Base-by-base conservation (phyloP, 2,797 vertebrate species). In the Loriculus beryllinus region DNA sequence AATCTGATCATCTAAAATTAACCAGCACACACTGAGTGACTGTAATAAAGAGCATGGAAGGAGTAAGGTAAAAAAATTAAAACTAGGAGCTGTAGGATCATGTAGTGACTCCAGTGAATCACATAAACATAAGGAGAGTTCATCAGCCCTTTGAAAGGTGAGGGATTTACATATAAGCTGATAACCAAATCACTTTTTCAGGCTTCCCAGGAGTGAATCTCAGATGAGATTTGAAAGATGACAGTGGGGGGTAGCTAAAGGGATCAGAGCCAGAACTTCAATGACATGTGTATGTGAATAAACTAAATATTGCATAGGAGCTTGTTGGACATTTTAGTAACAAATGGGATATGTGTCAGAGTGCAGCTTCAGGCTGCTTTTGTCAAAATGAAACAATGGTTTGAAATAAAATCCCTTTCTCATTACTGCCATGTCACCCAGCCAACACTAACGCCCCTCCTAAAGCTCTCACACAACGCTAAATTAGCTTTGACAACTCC, bases 351-450 rank as follows among this genome's bases (percentile, higher is more conserved):
- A 14, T 69, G 49, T 79, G 74, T 51, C 67, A 68, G 49, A 48
- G 9, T 9, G 13, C 40, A 28, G 65, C 80, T 84, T 67, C 2
- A 25, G 74, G 63, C 77, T 84, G 63, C n/a, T 45, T 88, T 54
- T 86, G 49, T 79, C 62, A 57, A 29, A 54, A 31, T 7, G 49
- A 65, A 83, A 67, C 39, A 72, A 15, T 2, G 2, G 14, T 31
- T 70, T 67, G 20, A 56, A 54, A 88, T 45, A 49, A 45, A 65
- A 26, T 14, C 29, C n/a, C 33, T 37, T 87, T 33, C 49, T 78
- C 7, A 0, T 83, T 79, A 29, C 12, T n/a, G 56, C 79, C 68
- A 8, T 0, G 0, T 5, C 64, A 49, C 10, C 14, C n/a, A 15
- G 40, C 14, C 65, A 6, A 56, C 62, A 35, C 4, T 6, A 21